These are phyloP conservation scores for Andrena cerasifolii DNA, from an alignment of 1,140 invertebrate genomes.

Conservation along the genomic window DNA sequence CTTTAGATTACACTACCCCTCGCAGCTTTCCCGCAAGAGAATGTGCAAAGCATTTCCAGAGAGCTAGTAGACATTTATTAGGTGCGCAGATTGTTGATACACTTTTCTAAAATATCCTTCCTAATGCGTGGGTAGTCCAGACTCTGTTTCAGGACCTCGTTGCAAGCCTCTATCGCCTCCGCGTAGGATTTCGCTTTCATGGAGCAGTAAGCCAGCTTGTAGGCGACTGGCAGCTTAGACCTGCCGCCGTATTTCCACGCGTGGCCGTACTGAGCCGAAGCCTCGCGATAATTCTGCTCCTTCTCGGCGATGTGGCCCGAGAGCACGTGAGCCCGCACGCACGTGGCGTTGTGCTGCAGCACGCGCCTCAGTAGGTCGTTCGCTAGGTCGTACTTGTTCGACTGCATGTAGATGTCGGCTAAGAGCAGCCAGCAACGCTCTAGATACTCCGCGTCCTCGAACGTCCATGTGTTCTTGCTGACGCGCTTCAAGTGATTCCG, in stretches of 20 bases:
- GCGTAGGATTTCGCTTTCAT: constrained; percentile 95
- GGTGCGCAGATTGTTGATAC: constrained; percentile 91
- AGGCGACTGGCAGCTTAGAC: constrained; percentile 92
- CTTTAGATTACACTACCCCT: too few species aligned
- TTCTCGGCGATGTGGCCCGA: constrained; percentile 94
- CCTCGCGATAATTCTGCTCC: constrained; percentile 94
- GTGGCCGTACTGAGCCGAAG: constrained; percentile 90
- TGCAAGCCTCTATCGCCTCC: constrained; percentile 92
- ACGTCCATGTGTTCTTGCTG: constrained; percentile 93
- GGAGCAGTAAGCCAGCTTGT: constrained; percentile 95
- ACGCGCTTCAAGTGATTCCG: constrained; percentile 96
- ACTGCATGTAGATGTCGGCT: constrained; percentile 95
- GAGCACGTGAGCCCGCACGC: constrained; percentile 95
- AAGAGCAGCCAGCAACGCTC: constrained; percentile 97
- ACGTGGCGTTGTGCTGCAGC: constrained; percentile 94
- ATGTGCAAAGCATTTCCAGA: not conserved
- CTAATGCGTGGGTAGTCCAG: constrained; percentile 95
- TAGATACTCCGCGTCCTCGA: constrained; percentile 97
- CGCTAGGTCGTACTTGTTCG: constrained; percentile 93
- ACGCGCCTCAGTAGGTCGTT: constrained; percentile 91
- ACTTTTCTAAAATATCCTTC: constrained; percentile 97
- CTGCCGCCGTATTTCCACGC: constrained; percentile 93
- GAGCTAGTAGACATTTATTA: constrained; percentile 71
- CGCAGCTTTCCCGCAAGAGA: too few species aligned
- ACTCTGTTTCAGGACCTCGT: constrained; percentile 90